Base-by-base conservation (phyloP, 2,888 invertebrate genomes). In the Ichneumoninae sp. region DNA sequence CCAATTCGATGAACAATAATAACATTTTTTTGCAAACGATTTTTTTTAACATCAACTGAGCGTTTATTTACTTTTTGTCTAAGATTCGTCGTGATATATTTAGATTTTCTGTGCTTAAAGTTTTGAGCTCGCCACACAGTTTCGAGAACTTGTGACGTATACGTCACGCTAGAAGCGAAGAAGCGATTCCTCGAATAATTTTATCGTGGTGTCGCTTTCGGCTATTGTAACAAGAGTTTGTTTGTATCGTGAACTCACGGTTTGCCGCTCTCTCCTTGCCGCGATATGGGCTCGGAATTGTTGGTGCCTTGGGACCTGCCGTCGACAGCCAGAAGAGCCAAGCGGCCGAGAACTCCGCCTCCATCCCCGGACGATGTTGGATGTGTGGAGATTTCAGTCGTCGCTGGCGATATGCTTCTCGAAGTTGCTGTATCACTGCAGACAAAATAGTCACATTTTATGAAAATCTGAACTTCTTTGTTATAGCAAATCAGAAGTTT, bases 241-340 rank as follows among this genome's bases (percentile, higher is more conserved):
- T 16, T 50, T 60, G 26, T 47, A 77, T 36, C 57, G 8, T 60
- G 63, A 74, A 77, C 85, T 87, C 87, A 91, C 91, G 50, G 52
- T 66, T 76, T 84, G 60, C 92, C 92, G 47, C 85, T 71, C 33
- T 69, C 76, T 22, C 91, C 92, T 77, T 86, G 87, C 7, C 87
- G 81, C 30, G 85, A 82, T 60, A 88, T 80, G 33, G 88, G 73
- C 50, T 85, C 87, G 7, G 77, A 71, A 52, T 52, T 54, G 26
- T 69, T 44, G 2, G 40, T 66, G 2, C 63, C n/a, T 6, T 87
- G 85, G 10, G 87, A 87, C 22, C 65, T 74, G 1, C 89, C 88
- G 13, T 87, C 88, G 0, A 92, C 6, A 0, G 90, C 85, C 1
- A 92, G 70, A 30, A 87, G 86, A 1, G 91, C 85, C 19, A 92